Conservation (phyloP, 2,113 vertebrate genomes). For the Rissa tridactyla region DNA sequence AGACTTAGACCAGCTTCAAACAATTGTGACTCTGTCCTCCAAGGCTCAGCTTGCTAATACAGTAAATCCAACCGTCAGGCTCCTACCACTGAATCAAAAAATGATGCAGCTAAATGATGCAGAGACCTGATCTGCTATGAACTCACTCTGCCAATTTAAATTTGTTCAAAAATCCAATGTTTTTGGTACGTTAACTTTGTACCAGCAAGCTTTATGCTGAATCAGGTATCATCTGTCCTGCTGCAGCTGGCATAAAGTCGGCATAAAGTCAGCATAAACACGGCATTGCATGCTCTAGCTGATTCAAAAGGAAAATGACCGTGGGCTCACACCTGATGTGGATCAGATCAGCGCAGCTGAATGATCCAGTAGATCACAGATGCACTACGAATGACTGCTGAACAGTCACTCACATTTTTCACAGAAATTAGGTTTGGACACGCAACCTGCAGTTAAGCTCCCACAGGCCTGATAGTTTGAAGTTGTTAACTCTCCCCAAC, state of each 20-base stretch:
- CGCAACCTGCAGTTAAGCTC: neutral
- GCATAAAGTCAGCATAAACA: slow-evolving; percentile 51
- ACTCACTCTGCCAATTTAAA: slow-evolving; percentile 29
- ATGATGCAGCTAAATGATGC: slow-evolving; percentile 32
- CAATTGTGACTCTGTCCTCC: neutral
- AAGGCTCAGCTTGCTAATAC: slow-evolving; percentile 17
- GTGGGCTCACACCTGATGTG: neutral
- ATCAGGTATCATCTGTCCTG: slow-evolving; percentile 66
- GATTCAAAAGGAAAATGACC: slow-evolving; percentile 29
- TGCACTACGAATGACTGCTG: neutral
- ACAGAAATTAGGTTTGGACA: neutral
- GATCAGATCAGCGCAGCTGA: slow-evolving; percentile 29
- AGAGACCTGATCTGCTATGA: slow-evolving; percentile 20
- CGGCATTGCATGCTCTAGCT: neutral
- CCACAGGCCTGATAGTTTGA: neutral
- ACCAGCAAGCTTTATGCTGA: slow-evolving; percentile 62
- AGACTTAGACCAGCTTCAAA: neutral
- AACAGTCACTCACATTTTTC: neutral
- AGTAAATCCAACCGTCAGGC: neutral
- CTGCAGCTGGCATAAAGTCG: slow-evolving; percentile 56
- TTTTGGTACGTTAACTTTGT: slow-evolving; percentile 50
- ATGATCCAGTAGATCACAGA: slow-evolving; percentile 37
- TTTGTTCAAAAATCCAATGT: slow-evolving; percentile 22
- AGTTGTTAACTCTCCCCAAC: neutral
- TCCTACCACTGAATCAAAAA: slow-evolving; percentile 19